Conservation (phyloP, 2,888 invertebrate genomes). For the Lobophora halterata region DNA sequence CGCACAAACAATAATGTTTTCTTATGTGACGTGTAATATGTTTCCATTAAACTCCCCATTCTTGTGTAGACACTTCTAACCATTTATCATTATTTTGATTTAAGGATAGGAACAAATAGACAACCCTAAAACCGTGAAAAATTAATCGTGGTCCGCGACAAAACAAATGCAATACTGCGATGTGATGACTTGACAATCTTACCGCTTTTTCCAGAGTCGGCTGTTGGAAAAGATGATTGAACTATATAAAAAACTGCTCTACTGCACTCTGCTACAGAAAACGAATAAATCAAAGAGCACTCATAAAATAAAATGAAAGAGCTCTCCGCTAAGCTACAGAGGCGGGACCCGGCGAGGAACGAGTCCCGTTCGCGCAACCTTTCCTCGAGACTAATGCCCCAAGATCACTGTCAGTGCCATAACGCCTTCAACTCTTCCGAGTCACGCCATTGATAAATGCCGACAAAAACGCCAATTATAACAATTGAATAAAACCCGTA, state of each 20-base stretch:
- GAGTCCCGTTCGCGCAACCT: conserved; percentile 43
- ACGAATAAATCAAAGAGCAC: conserved; percentile 21
- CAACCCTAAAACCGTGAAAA: conserved; percentile 32
- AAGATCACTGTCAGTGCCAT: conserved; percentile 52
- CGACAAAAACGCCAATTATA: conserved; percentile 58
- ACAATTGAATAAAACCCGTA: conserved; percentile 53
- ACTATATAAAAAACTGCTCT: conserved; percentile 18
- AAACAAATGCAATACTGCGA: conserved; percentile 48
- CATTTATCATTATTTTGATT: not conserved
- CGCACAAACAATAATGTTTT: conserved; percentile 8
- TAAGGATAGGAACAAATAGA: conserved; percentile 2
- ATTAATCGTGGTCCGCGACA: conserved; percentile 44
- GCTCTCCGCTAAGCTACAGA: conserved; percentile 7
- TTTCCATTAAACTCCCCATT: not conserved
- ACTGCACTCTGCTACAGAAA: conserved; percentile 19
- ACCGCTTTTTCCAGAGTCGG: conserved; percentile 39
- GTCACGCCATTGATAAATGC: conserved; percentile 47
- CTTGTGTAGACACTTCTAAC: not conserved
- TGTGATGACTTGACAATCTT: conserved; percentile 57
- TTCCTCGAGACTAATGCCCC: conserved; percentile 47
- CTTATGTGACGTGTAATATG: too few relatives aligned
- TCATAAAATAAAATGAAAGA: conserved; percentile 18
- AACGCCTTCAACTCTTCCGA: conserved; percentile 34
- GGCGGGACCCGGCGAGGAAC: conserved; percentile 15
- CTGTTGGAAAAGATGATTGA: conserved; percentile 32